Base-by-base conservation (phyloP, 2,113 vertebrate genomes). In the Misgurnus anguillicaudatus region DNA sequence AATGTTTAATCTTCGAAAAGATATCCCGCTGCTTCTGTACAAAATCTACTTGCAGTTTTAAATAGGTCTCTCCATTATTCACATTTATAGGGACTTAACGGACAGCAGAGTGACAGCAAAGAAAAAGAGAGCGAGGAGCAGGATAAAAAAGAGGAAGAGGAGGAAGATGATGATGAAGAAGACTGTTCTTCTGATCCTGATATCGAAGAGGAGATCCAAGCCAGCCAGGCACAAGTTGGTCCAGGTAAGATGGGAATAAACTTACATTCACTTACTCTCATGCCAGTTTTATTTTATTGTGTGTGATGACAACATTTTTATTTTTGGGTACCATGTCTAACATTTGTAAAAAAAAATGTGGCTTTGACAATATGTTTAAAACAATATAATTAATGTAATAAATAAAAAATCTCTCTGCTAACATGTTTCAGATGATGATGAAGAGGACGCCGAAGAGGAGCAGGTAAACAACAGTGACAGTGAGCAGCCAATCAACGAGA, bases 151-250 rank as follows among this genome's bases (percentile, higher is more conserved):
- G 89, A 90, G 0, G 85, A 85, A 0, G 86, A 87, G 0, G 86
- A 87, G 0, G 92, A 93, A 0, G 92, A 93, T 0, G 94, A 93
- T 0, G 91, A 94, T 0, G 93, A 94, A 0, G 93, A 95, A 0
- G 93, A 95, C 0, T 87, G 89, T n/a, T 92, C 84, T 2, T 94
- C 93, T 42, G 94, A 95, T 70, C 89, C 92, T 0, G 93, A 95
- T 82, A 94, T 94, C 0, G 94, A 95, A 67, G 91, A 94, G 2
- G 94, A 95, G 81, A 88, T 95, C 65, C 85, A 91, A 79, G 92
- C 89, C 82, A 93, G 93, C 60, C 83, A 78, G 19, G 87, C 84
- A 81, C 89, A 90, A 78, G 82, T 77, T 4, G 90, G 89, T 79
- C 76, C 87, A 81, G 92, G 92, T 93, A 4, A 85, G 87, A 51